Evolutionary conservation across 2,888 invertebrate genomes (phyloP), one percentile per base, ranked within the genome.

Genomic region (Drosophila siamana): DNA sequence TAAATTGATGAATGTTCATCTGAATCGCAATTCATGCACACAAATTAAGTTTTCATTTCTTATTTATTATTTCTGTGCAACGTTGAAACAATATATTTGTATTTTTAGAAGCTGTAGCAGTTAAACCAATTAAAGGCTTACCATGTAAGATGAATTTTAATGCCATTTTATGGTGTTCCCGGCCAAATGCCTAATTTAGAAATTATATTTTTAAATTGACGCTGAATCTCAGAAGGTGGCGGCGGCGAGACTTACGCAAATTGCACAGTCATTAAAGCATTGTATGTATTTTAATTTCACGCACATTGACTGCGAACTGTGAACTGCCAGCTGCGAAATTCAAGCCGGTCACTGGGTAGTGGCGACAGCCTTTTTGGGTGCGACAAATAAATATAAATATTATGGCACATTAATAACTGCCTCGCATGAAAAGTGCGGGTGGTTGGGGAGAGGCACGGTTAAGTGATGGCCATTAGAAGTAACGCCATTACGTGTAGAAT

Each of bases 361-460:
- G 16, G 47, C 28, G 22, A 13, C n/a, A 9, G 22, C 15, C 36
- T 7, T 26, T 38, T 26, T 38, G 50, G 30, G 40, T 46, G 50
- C 19, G 71, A 41, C 38, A 50, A 38, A 69, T 56, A 54, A 33
- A 60, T 52, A 59, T 60, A 67, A 71, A 82, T 74, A 80, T 83
- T 86, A 66, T 74, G 80, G 57, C 77, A 71, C 86, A 86, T 71
- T 83, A 66, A 81, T 86, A 83, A 77, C 68, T 66, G 41, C 61
- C 48, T 54, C 33, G 26, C 40, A n/a, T 51, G 15, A n/a, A n/a
- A n/a, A n/a, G n/a, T n/a, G 5, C n/a, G 41, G n/a, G n/a, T 13
- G 40, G 52, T 24, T 28, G 9, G 43, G 8, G 16, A 15, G 38
- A 28, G 52, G 41, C 38, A 44, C 15, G 24, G 24, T 67, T 54